Percentiles rank a stretch among this genome's conserved stretches.
phyloP scores from a whole-genome alignment of 2,797 vertebrate genomes.

The Intellagama lesueurii region DNA sequence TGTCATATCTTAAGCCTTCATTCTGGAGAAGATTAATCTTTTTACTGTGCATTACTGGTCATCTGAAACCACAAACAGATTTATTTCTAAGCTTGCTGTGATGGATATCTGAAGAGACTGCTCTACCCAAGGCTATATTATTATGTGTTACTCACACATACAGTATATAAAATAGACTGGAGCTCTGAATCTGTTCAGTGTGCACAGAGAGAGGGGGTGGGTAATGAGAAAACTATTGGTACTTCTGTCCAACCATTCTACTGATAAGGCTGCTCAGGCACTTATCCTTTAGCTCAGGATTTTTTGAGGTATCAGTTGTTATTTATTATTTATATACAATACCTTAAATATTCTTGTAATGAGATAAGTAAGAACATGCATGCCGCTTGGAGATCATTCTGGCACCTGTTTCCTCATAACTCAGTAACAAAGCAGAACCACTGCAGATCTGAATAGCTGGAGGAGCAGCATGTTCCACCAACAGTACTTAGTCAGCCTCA shows the following conservation, averaged over 20 bases:
- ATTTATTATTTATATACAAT: conserved; percentile 7
- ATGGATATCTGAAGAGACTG: conserved; percentile 49
- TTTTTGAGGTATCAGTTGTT: conserved; percentile 4
- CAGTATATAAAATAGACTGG: conserved; percentile 47
- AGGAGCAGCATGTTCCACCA: not conserved
- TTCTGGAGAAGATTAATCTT: conserved; percentile 57
- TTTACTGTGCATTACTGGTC: conserved; percentile 33
- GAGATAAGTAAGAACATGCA: conserved; percentile 32
- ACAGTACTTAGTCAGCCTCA: not conserved
- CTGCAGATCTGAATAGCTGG: conserved; percentile 24
- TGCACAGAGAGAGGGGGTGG: conserved; percentile 35
- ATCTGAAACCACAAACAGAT: conserved; percentile 52
- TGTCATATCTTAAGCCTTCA: conserved; percentile 38
- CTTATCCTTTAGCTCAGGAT: conserved; percentile 21
- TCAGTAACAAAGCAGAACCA: conserved; percentile 27
- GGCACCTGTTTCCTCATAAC: conserved; percentile 33
- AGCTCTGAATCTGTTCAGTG: conserved; percentile 34
- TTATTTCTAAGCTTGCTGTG: conserved; percentile 59
- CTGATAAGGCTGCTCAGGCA: conserved; percentile 53
- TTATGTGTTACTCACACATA: conserved; percentile 51
- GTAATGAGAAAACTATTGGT: conserved; percentile 53
- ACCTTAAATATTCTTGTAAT: conserved; percentile 34
- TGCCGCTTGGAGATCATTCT: conserved; percentile 52
- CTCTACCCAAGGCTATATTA: conserved; percentile 34
- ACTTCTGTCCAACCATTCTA: conserved; percentile 56